Evolutionary conservation across 2,888 invertebrate species (phyloP).

Genomic region (Tigriopus californicus): DNA sequence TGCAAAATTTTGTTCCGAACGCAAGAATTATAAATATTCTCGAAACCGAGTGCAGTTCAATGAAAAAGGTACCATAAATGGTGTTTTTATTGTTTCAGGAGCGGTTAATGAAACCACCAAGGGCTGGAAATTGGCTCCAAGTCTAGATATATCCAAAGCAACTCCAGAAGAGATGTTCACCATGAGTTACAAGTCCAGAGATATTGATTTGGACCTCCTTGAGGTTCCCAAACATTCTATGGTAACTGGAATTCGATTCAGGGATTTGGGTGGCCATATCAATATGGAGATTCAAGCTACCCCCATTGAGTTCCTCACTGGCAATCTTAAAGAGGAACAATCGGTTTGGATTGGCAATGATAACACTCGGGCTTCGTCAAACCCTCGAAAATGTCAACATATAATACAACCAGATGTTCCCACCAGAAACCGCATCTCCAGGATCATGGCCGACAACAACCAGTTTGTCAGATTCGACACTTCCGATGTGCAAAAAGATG

Average conservation of each 20-base stretch:
- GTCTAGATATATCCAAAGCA: background rate
- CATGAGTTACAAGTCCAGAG: background rate
- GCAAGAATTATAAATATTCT: no score
- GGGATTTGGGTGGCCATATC: constrained; percentile 55
- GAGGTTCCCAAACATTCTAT: constrained; percentile 45
- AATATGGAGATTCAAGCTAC: constrained; percentile 50
- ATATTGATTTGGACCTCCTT: constrained; percentile 51
- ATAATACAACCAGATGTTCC: constrained; percentile 32
- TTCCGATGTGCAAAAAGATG: constrained; percentile 48
- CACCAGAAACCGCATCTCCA: constrained; percentile 19
- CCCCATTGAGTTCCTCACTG: constrained; percentile 57
- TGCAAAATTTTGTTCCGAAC: no score
- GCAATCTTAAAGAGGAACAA: constrained; percentile 39
- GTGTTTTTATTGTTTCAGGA: no score
- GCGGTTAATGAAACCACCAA: constrained; percentile 33
- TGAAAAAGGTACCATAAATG: no score
- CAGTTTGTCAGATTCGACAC: constrained; percentile 25
- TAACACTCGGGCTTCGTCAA: constrained; percentile 44
- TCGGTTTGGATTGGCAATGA: constrained; percentile 70
- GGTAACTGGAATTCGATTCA: constrained; percentile 53
- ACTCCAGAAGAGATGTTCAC: background rate
- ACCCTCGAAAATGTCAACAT: constrained; percentile 27
- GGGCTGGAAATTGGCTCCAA: constrained; percentile 1
- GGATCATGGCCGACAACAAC: background rate
- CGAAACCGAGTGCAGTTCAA: no score